phyloP scores from a whole-genome alignment of 2,888 invertebrate species.

The Eupithecia inturbata region DNA sequence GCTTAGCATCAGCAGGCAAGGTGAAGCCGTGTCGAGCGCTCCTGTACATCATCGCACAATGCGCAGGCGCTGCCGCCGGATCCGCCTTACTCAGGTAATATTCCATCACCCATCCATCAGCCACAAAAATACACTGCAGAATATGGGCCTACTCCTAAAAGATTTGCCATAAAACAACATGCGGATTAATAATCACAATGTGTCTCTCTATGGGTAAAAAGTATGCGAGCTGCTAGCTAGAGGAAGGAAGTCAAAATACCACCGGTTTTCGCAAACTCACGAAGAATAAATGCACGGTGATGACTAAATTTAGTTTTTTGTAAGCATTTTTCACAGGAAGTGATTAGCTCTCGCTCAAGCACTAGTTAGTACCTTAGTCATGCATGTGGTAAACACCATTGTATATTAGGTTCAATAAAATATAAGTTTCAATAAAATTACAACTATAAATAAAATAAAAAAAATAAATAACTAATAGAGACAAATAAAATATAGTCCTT shows the following conservation, averaged over 20 bases:
- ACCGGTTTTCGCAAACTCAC: not conserved
- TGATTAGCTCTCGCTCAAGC: not conserved
- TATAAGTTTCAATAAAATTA: not conserved
- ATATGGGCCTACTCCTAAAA: not conserved
- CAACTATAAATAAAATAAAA: not conserved
- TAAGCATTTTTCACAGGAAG: not conserved
- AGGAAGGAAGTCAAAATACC: not conserved
- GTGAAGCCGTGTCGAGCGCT: slow-evolving; percentile 89
- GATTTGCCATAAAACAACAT: not conserved
- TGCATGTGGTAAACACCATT: not conserved
- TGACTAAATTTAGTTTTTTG: not conserved
- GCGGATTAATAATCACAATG: no score
- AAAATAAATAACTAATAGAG: no score
- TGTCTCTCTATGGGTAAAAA: no score
- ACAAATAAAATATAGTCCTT: no score
- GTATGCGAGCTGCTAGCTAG: no score
- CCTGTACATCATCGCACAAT: slow-evolving; percentile 92
- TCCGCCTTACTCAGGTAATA: slow-evolving; percentile 85
- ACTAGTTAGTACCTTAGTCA: not conserved
- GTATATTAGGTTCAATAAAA: not conserved
- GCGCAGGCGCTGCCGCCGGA: slow-evolving; percentile 92
- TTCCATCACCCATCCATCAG: not conserved
- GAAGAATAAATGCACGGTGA: not conserved
- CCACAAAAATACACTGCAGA: not conserved
- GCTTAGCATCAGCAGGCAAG: slow-evolving; percentile 91